Evolutionary conservation across 2,113 vertebrate genomes (phyloP).

Genomic region (Chitala chitala): DNA sequence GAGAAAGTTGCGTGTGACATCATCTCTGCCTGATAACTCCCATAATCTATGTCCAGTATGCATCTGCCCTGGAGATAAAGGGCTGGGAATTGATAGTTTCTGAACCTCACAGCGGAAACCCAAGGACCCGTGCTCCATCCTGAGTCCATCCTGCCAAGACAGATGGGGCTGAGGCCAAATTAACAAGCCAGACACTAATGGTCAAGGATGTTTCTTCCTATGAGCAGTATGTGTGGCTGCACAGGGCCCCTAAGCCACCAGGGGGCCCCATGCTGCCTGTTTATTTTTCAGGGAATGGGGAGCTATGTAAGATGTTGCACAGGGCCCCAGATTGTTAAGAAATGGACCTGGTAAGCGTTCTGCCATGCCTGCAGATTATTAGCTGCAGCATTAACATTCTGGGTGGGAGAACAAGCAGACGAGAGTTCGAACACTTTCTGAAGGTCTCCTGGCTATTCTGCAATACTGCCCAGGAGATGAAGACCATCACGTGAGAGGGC

Average conservation of each 20-base stretch:
- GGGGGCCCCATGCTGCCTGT: too few species aligned
- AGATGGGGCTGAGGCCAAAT: neutral
- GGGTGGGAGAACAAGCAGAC: neutral
- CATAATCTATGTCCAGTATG: too few species aligned
- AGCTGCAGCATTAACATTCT: neutral
- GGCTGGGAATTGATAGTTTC: neutral
- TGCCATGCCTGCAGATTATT: too few species aligned
- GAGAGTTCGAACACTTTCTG: neutral
- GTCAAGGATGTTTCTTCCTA: too few species aligned
- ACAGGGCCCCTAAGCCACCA: too few species aligned
- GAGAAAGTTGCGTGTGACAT: constrained; percentile 15
- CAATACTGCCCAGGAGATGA: neutral
- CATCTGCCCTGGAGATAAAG: neutral
- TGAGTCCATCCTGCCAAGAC: neutral
- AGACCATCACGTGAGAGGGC: neutral
- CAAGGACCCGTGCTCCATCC: neutral
- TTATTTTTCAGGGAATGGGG: too few species aligned
- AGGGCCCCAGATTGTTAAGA: too few species aligned
- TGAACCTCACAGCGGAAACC: neutral
- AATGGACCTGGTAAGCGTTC: too few species aligned
- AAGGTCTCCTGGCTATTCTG: neutral
- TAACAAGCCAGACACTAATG: neutral
- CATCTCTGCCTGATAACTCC: neutral
- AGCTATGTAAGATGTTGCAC: too few species aligned
- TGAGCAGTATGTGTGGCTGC: too few species aligned